Conservation (phyloP, 2,888 invertebrate species). For the Thereva nobilitata region DNA sequence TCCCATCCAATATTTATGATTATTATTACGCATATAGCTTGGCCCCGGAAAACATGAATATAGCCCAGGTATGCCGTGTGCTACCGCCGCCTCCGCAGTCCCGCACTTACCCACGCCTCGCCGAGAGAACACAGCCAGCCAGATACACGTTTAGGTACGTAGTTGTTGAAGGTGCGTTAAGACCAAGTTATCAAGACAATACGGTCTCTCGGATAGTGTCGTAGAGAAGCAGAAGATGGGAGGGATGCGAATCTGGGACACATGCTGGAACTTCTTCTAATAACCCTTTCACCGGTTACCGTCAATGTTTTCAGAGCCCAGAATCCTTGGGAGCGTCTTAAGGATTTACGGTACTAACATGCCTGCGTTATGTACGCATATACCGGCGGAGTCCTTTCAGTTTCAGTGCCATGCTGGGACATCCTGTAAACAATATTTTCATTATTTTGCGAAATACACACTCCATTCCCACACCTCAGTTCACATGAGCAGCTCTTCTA, state of each 20-base stretch:
- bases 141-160: too few species aligned
- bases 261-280: slow-evolving; percentile 8
- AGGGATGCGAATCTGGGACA: not conserved
- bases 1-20: slow-evolving; percentile 36
- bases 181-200: too few species aligned
- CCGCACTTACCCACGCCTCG: too few species aligned
- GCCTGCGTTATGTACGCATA: not conserved
- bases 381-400: not conserved
- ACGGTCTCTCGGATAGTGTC: too few species aligned
- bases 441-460: slow-evolving; percentile 17
- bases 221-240: not conserved
- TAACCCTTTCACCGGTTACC: slow-evolving; percentile 21
- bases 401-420: not conserved
- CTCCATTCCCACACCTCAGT: slow-evolving; percentile 10
- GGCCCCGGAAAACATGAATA: slow-evolving; percentile 3
- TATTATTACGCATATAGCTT: slow-evolving; percentile 35
- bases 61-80: too few species aligned
- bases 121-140: too few species aligned
- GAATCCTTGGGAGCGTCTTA: not conserved
- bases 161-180: not conserved
- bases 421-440: slow-evolving; percentile 23
- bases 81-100: too few species aligned
- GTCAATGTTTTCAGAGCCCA: slow-evolving; percentile 2
- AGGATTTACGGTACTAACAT: not conserved
- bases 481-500: slow-evolving; percentile 6